Conservation (phyloP, 2,113 vertebrate genomes). For the Leptosomus discolor region DNA sequence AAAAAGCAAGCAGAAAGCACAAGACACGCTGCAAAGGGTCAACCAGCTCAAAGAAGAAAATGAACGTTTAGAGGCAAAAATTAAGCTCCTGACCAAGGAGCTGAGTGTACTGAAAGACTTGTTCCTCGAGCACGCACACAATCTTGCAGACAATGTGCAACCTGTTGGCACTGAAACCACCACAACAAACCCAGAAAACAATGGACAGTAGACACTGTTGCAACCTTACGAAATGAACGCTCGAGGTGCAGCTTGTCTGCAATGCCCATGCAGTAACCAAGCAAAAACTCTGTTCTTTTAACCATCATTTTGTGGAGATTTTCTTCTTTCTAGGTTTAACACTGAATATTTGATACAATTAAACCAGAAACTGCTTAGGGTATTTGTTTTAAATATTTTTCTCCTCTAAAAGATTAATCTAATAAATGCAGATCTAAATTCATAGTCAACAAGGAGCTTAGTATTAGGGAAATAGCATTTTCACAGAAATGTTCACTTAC, state of each 20-base stretch:
- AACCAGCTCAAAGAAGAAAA: slow-evolving; percentile 99
- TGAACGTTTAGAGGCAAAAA: slow-evolving; percentile 96
- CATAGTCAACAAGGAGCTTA: neutral
- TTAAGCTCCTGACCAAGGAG: slow-evolving; percentile 97
- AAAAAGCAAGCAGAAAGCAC: slow-evolving; percentile 97
- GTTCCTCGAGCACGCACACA: slow-evolving; percentile 97
- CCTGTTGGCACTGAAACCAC: slow-evolving; percentile 74
- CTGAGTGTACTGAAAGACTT: slow-evolving; percentile 97
- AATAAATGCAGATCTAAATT: neutral
- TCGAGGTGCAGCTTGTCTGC: neutral
- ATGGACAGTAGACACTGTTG: slow-evolving; percentile 55
- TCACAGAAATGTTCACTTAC: neutral
- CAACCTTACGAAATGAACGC: neutral
- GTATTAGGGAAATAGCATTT: slow-evolving; percentile 32
- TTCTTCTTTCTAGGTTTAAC: slow-evolving; percentile 51
- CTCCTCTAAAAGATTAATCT: slow-evolving; percentile 17
- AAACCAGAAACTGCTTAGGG: slow-evolving; percentile 40
- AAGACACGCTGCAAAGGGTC: slow-evolving; percentile 93
- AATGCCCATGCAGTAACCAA: neutral
- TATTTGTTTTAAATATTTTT: slow-evolving; percentile 51
- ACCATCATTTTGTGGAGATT: slow-evolving; percentile 4
- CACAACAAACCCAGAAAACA: slow-evolving; percentile 58
- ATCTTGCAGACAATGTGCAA: slow-evolving; percentile 91
- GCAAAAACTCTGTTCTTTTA: slow-evolving; percentile 12
- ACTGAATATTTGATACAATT: slow-evolving; percentile 67